Conservation (phyloP, 2,888 invertebrate species). For the Xestia c-nigrum region DNA sequence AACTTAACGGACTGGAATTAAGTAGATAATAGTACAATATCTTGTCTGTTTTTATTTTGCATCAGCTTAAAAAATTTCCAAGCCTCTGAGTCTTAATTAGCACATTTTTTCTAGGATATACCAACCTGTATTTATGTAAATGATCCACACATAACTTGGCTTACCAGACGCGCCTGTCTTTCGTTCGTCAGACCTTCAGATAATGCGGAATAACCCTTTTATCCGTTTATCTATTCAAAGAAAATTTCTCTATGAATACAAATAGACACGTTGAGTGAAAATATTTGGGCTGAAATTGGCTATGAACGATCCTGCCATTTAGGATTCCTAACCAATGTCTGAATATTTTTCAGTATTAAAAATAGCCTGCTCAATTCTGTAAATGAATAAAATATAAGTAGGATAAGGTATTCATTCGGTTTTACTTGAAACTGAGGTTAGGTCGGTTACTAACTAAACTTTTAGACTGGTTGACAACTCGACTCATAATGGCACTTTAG, state of each 20-base stretch:
- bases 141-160: slow-evolving; percentile 19
- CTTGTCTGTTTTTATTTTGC: background rate
- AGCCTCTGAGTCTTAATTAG: slow-evolving; percentile 10
- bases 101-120: slow-evolving; percentile 17
- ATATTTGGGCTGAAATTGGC: slow-evolving; percentile 80
- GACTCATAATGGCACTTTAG: slow-evolving; percentile 5
- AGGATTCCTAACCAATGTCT: slow-evolving; percentile 30
- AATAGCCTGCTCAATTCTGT: background rate
- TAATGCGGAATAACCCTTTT: slow-evolving; percentile 79
- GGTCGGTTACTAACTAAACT: slow-evolving; percentile 17
- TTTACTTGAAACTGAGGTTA: slow-evolving; percentile 1
- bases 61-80: background rate
- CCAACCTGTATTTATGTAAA: slow-evolving; percentile 14
- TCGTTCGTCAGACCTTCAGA: slow-evolving; percentile 78
- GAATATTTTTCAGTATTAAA: slow-evolving; percentile 17
- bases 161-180: slow-evolving; percentile 66
- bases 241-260: slow-evolving; percentile 84
- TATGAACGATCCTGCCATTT: slow-evolving; percentile 72
- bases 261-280: slow-evolving; percentile 81
- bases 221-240: slow-evolving; percentile 83
- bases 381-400: slow-evolving; percentile 1
- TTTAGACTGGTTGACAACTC: background rate
- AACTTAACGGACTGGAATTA: background rate
- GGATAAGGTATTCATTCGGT: background rate
- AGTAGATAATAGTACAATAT: background rate